These are phyloP conservation scores for Amniataba percoides DNA, from an alignment of 2,797 vertebrate genomes.

Conservation along the genomic window DNA sequence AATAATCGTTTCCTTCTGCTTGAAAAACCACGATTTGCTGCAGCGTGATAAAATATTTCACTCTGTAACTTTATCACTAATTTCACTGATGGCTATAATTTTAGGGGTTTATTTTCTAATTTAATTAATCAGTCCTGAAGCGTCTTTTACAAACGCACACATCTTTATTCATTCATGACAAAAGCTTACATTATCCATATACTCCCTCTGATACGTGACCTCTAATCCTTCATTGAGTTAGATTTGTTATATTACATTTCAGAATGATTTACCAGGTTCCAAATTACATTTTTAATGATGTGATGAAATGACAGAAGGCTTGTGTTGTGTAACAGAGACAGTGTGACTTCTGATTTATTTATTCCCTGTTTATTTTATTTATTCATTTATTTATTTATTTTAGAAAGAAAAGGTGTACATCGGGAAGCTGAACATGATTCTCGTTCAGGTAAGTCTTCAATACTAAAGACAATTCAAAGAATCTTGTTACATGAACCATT, in stretches of 20 bases:
- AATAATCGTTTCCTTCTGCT: slow-evolving; percentile 1
- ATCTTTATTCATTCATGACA: background rate
- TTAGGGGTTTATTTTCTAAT: slow-evolving; percentile 15
- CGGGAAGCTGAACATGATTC: slow-evolving; percentile 99
- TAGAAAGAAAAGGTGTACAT: slow-evolving; percentile 99
- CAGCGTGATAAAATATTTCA: background rate
- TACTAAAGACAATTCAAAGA: background rate
- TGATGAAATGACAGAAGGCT: slow-evolving; percentile 18
- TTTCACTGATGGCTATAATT: slow-evolving; percentile 16
- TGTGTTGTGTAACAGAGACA: background rate
- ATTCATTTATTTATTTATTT: slow-evolving; percentile 10
- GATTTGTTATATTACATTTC: background rate
- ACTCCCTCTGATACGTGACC: background rate
- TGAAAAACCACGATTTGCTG: slow-evolving; percentile 2
- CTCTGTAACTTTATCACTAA: slow-evolving; percentile 4
- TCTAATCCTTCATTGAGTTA: background rate
- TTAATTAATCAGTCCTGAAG: background rate
- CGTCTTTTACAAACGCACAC: background rate
- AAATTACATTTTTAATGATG: background rate
- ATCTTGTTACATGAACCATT: background rate
- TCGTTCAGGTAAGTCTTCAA: slow-evolving; percentile 92
- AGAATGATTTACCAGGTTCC: background rate
- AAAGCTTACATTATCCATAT: background rate
- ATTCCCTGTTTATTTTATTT: slow-evolving; percentile 36
- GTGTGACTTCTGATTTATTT: background rate